Evolutionary conservation across 1,140 invertebrate species (phyloP).

Genomic region (Solenopsis fugax): DNA sequence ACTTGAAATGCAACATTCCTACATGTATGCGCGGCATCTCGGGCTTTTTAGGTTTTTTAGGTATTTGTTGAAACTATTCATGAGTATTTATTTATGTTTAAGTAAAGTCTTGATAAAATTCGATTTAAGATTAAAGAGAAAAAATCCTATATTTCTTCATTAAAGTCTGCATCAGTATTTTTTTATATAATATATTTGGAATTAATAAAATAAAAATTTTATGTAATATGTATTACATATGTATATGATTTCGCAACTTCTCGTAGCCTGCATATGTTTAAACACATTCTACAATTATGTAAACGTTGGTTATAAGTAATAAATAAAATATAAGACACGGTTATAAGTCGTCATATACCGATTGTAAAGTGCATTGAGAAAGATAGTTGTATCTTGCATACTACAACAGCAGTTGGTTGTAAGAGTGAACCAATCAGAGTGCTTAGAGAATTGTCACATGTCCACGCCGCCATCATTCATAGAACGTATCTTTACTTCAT

Average conservation of each 20-base stretch:
- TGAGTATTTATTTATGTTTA: not conserved
- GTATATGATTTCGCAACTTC: not conserved
- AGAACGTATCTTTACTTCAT: too few species aligned
- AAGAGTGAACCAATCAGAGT: too few species aligned
- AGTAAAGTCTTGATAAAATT: not conserved
- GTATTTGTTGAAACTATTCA: conserved; percentile 43
- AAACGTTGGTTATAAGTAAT: too few species aligned
- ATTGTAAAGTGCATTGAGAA: too few species aligned
- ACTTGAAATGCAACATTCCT: conserved; percentile 76
- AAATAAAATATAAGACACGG: too few species aligned
- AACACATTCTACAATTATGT: too few species aligned
- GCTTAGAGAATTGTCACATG: too few species aligned
- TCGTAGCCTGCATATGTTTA: conserved; percentile 40
- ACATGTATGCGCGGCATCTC: conserved; percentile 69
- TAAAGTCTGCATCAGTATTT: not conserved
- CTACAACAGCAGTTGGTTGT: too few species aligned
- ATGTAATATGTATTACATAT: not conserved
- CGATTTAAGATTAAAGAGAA: too few species aligned
- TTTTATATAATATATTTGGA: not conserved
- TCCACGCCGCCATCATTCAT: too few species aligned
- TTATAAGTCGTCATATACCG: too few species aligned
- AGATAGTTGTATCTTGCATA: too few species aligned
- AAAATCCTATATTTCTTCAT: not conserved
- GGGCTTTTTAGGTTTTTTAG: not conserved
- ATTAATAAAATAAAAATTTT: not conserved